Base-by-base conservation (phyloP, 2,797 vertebrate genomes). In the Mormyrus hasselquistii region DNA sequence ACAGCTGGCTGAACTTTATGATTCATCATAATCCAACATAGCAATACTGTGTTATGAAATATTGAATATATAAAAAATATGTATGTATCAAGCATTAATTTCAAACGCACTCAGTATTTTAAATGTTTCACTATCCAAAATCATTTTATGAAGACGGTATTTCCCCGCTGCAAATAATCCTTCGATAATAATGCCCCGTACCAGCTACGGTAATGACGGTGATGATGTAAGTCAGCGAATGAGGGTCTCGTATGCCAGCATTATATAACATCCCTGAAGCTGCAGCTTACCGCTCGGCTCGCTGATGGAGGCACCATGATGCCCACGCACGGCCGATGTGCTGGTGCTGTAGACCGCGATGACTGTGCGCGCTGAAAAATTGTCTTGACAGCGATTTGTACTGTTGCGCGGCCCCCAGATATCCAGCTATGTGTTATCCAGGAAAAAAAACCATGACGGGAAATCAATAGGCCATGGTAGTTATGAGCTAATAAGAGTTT, bases 391-490 rank as follows among this genome's bases (percentile, higher is more conserved):
- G 41, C 79, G 19, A 50, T 50, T 50, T 84, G 79, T 76, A 41
- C 73, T 76, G 73, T 76, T 76, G 14, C 34, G 16, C 38, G 73
- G 38, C 73, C 79, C 79, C 79, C 41, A 22, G 44, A 50, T 84
- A 50, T 84, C 79, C 94, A 92, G 92, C 94, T 94, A 96, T 94
- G 94, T 94, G 94, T 94, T 95, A 96, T 94, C 95, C 94, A 95
- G 93, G 93, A 95, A 94, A 59, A 57, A 96, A 96, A 85, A 49
- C 94, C 92, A 94, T 95, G 96, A 96, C 96, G 97, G 96, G 92
- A 97, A 98, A 97, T 97, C 96, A 96, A 97, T 97, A 96, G 92
- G 88, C 92, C 90, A 92, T 94, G 92, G 94, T 95, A 94, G 95
- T 96, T 96, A 97, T 96, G 92, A 95, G 95, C 95, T 96, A 95